Conservation (phyloP, 2,888 invertebrate species). For the Emmelina monodactyla region DNA sequence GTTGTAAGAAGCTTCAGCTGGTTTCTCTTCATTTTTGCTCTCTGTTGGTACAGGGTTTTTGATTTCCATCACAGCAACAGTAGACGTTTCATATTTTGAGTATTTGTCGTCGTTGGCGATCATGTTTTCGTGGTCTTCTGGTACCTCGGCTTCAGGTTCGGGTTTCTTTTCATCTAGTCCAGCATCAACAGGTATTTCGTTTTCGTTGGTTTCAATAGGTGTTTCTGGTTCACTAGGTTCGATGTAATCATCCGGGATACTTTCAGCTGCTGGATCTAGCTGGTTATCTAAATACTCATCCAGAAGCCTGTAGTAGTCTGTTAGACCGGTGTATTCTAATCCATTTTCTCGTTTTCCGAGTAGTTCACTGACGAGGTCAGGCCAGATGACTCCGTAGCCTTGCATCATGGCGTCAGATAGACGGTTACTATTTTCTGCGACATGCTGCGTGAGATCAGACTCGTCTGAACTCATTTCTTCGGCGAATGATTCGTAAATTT, state of each 20-base stretch:
- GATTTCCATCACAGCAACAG: constrained; percentile 52
- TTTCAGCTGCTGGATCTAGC: constrained; percentile 34
- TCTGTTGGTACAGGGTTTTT: constrained; percentile 42
- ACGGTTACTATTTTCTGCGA: constrained; percentile 41
- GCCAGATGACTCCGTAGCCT: constrained; percentile 51
- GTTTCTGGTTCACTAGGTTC: constrained; percentile 30
- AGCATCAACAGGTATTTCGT: constrained; percentile 27
- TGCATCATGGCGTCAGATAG: constrained; percentile 50
- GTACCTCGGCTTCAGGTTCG: constrained; percentile 17
- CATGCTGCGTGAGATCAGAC: constrained; percentile 45
- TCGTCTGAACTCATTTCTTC: constrained; percentile 52
- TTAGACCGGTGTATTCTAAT: constrained; percentile 53
- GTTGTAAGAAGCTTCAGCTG: constrained; percentile 47
- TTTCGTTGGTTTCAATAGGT: constrained; percentile 23
- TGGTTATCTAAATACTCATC: constrained; percentile 62
- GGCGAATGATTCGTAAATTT: constrained; percentile 59
- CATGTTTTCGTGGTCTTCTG: constrained; percentile 20
- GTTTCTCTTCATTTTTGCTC: constrained; percentile 28
- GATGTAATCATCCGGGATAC: constrained; percentile 35
- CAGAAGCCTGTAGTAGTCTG: constrained; percentile 63
- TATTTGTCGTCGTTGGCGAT: constrained; percentile 36
- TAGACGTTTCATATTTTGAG: constrained; percentile 47
- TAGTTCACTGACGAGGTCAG: constrained; percentile 53
- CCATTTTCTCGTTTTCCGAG: constrained; percentile 53
- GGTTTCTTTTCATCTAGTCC: constrained; percentile 16